A percentile compares a stretch with the other conserved stretches of the same genome.
Evolutionary conservation across 2,113 vertebrate species (phyloP).

Genomic region (Pseudorasbora parva): DNA sequence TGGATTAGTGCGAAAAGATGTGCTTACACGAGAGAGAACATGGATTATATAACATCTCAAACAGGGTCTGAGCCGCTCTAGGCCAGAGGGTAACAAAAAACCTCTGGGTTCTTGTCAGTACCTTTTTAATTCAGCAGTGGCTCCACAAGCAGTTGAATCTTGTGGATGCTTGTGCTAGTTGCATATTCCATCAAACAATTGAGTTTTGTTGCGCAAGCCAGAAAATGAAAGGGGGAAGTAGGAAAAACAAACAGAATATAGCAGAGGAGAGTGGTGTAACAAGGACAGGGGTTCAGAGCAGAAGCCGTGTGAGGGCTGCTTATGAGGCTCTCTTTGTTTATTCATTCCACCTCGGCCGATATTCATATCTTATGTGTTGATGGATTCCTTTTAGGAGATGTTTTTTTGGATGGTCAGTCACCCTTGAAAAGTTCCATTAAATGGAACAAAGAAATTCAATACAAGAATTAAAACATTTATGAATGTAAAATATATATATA

Average conservation of each 20-base stretch:
- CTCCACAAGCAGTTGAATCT: constrained; percentile 7
- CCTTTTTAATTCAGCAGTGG: constrained; percentile 22
- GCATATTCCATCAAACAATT: constrained; percentile 59
- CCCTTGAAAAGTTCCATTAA: not conserved
- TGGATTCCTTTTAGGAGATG: constrained; percentile 33
- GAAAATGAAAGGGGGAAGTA: not conserved
- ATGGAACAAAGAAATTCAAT: no score
- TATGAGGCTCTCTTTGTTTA: constrained; percentile 57
- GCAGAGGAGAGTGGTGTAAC: constrained; percentile 53
- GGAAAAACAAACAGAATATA: not conserved
- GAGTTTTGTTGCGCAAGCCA: constrained; percentile 55
- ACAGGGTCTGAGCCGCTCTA: not conserved
- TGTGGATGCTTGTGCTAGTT: constrained; percentile 59
- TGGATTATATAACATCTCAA: constrained; percentile 26
- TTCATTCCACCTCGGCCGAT: constrained; percentile 43
- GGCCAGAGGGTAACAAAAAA: constrained; percentile 22
- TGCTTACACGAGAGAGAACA: constrained; percentile 23
- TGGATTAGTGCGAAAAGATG: constrained; percentile 20
- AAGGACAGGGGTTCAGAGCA: constrained; percentile 62
- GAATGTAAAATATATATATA: no score
- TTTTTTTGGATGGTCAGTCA: not conserved
- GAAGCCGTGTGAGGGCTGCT: constrained; percentile 63
- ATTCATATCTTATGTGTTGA: constrained; percentile 36
- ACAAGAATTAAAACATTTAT: no score
- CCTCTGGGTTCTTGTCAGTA: not conserved